Conservation (phyloP, 2,888 invertebrate species). For the Pachydiplax longipennis region DNA sequence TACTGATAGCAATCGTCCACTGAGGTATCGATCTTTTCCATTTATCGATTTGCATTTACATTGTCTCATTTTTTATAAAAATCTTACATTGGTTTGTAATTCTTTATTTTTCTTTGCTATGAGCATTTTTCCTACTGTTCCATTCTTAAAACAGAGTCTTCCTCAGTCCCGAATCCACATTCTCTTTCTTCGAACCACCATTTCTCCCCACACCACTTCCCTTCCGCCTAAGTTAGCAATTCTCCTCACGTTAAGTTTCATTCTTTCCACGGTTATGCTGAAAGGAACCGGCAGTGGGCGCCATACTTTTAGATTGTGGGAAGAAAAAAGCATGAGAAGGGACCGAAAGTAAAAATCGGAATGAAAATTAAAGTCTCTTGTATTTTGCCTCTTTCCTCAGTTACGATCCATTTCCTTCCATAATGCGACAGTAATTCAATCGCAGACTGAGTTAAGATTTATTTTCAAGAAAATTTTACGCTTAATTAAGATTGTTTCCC, state of each 20-base stretch:
- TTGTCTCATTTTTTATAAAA: too few species aligned
- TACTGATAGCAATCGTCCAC: background rate
- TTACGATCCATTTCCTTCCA: too few species aligned
- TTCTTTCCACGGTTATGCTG: background rate
- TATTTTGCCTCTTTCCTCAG: too few species aligned
- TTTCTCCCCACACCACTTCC: background rate
- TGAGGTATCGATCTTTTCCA: background rate
- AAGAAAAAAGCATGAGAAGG: background rate
- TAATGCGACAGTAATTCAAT: too few species aligned
- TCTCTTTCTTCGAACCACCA: background rate
- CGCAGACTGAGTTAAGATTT: too few species aligned
- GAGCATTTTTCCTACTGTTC: background rate
- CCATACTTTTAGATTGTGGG: background rate
- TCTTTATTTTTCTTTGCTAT: background rate
- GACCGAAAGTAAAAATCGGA: background rate
- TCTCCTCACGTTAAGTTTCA: background rate
- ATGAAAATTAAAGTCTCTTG: too few species aligned
- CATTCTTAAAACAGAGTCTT: background rate
- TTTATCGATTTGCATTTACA: background rate
- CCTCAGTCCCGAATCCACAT: background rate
- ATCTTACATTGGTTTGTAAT: background rate
- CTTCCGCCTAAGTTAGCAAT: background rate
- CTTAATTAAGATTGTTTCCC: too few species aligned
- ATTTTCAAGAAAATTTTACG: too few species aligned
- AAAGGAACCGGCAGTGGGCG: background rate